phyloP scores from a whole-genome alignment of 2,113 vertebrate species.

The Athene noctua region DNA sequence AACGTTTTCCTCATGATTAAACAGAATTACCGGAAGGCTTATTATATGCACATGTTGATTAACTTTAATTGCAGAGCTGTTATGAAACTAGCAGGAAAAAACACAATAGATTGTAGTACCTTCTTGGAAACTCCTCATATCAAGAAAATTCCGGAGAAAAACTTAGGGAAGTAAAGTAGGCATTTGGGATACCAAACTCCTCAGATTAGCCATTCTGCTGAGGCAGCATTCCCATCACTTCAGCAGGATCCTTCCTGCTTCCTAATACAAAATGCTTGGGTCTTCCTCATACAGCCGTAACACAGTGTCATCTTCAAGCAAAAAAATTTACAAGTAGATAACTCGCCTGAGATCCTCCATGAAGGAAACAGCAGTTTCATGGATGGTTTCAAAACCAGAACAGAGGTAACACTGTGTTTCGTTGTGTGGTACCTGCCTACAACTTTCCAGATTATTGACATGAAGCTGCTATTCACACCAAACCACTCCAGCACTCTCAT shows the following conservation, averaged over 20 bases:
- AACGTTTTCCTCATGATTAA: background rate
- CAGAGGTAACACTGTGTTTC: background rate
- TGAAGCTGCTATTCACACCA: background rate
- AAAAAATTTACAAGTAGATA: background rate
- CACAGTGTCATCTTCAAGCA: background rate
- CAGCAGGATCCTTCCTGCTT: background rate
- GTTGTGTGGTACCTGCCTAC: background rate
- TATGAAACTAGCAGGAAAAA: background rate
- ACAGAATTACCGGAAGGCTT: background rate
- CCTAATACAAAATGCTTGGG: background rate
- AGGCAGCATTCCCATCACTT: background rate
- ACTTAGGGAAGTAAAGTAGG: rapidly evolving
- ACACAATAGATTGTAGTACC: background rate
- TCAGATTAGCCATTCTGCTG: background rate
- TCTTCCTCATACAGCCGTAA: background rate
- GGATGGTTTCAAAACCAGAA: background rate
- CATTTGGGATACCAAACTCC: background rate
- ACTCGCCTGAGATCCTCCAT: background rate
- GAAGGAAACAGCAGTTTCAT: background rate
- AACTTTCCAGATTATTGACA: background rate
- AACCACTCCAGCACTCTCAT: background rate
- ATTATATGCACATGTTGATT: background rate
- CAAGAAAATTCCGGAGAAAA: background rate
- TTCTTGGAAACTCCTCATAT: background rate
- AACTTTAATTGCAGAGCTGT: background rate